Percentiles rank a stretch among this genome's conserved stretches.
Evolutionary conservation across 2,113 vertebrate species (phyloP).

Genomic region (Neodontobutis hainanensis): DNA sequence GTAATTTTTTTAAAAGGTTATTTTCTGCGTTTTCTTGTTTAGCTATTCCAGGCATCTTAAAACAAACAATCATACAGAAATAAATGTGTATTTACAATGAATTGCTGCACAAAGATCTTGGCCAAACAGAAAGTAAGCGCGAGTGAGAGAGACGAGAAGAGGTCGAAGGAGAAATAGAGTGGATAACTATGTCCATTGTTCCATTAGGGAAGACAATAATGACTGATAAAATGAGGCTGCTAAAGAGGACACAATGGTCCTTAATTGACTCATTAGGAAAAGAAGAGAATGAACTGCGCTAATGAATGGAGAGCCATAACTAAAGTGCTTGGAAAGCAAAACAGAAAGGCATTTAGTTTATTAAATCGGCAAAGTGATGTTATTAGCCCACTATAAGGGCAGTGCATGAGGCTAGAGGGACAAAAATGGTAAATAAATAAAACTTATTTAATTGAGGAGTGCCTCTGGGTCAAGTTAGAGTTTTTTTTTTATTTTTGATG

Average conservation of each 20-base stretch:
- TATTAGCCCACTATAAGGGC: conserved; percentile 47
- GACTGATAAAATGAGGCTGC: conserved; percentile 72
- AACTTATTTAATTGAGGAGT: conserved; percentile 10
- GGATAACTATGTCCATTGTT: conserved; percentile 70
- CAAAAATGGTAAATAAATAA: conserved; percentile 14
- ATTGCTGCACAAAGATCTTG: conserved; percentile 8
- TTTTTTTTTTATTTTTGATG: not conserved
- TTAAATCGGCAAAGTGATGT: conserved; percentile 63
- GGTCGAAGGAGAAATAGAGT: conserved; percentile 16
- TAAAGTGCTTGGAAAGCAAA: conserved; percentile 74
- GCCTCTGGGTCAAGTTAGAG: conserved; percentile 2
- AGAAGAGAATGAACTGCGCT: conserved; percentile 68
- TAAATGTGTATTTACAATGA: conserved; percentile 9
- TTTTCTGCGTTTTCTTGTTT: not conserved
- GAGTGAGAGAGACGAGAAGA: conserved; percentile 3
- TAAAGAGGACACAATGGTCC: conserved; percentile 75
- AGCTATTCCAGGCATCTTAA: not conserved
- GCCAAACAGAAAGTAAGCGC: not conserved
- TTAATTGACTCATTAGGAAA: conserved; percentile 78
- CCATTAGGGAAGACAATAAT: conserved; percentile 71
- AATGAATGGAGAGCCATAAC: conserved; percentile 64
- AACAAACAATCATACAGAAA: not conserved
- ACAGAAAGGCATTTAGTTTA: conserved; percentile 64
- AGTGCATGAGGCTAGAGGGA: conserved; percentile 19
- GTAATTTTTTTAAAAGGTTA: not conserved